Base-by-base conservation (phyloP, 1,140 invertebrate species). In the Lordiphosa clarofinis region DNA sequence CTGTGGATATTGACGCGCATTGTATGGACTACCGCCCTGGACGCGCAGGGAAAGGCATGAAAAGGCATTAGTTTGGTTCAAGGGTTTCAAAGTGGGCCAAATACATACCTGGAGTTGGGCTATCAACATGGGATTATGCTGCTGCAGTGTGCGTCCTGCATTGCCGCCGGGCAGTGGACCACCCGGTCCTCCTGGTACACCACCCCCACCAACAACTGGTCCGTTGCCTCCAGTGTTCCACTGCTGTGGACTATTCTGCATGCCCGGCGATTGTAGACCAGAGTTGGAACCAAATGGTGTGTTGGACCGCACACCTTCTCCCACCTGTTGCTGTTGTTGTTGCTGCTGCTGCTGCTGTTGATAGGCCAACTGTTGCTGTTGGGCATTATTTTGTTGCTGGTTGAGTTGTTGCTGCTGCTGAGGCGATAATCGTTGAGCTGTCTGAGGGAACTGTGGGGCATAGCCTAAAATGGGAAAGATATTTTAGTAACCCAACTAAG, bases 91-190 rank as follows among this genome's bases (percentile, higher is more conserved):
- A 10, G 3, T n/a, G 5, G 11, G 42, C 33, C 47, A 19, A 19
- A 13, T 42, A 76, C 65, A 69, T 90, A 94, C 93, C 73, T 93
- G 93, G 56, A 95, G 89, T 88, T 95, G 94, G 58, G 94, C 93
- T 90, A 93, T 95, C 56, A 96, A 90, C 93, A 96, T 94, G 4
- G 95, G 94, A 90, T 95, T 95, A 87, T 94, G 93, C 89, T 94
- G 93, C 59, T 92, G 92, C 38, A 92, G 56, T 4, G 86, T 78
- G 52, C 76, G 60, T 28, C 56, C 63, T 33, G 78, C 59, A 56
- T 73, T 79, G 33, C 74, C 74, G 3, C 52, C 53, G 1, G 60
- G 57, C 57, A 75, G 38, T 9, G 65, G 63, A 5, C 62, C 67
- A 7, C 53, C 69, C 0, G 72, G 62, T 4, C 68, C 79, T 12